Conservation (phyloP, 2,888 invertebrate genomes). For the Dasypogon diadema region DNA sequence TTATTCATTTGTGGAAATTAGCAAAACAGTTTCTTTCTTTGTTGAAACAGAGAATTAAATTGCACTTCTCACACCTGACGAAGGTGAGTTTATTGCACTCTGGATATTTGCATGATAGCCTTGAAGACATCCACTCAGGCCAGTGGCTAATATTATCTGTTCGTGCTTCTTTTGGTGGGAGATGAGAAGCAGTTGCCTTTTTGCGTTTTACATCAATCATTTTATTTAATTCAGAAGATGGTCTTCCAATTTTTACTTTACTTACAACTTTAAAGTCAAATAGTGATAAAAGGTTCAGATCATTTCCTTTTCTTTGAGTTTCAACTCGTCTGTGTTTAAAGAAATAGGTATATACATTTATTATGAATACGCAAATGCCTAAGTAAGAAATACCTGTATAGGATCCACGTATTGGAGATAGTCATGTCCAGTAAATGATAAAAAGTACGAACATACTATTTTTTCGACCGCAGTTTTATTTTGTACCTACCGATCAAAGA, state of each 20-base stretch:
- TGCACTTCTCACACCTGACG: conserved; percentile 13
- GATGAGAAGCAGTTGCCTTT: too few relatives aligned
- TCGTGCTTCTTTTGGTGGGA: conserved; percentile 6
- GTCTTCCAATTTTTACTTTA: too few relatives aligned
- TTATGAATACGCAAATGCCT: neutral
- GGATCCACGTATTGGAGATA: conserved; percentile 41
- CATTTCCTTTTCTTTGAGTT: too few relatives aligned
- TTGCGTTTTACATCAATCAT: neutral
- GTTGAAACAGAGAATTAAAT: conserved; percentile 1
- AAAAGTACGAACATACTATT: conserved; percentile 39
- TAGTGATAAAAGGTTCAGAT: neutral
- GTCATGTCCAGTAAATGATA: conserved; percentile 51
- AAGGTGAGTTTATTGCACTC: conserved; percentile 12
- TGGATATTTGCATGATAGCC: conserved; percentile 8
- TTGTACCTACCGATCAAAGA: too few relatives aligned
- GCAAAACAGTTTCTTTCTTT: conserved; percentile 30
- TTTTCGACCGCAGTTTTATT: conserved; percentile 52
- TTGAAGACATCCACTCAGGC: conserved; percentile 2
- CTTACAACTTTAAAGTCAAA: neutral
- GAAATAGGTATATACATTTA: neutral
- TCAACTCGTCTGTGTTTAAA: neutral
- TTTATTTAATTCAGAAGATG: neutral
- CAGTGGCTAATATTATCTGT: conserved; percentile 1
- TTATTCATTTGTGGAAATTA: conserved; percentile 16
- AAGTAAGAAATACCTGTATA: neutral